Evolutionary conservation across 1,140 invertebrate species (phyloP).

Genomic region (Vanessa tameamea): DNA sequence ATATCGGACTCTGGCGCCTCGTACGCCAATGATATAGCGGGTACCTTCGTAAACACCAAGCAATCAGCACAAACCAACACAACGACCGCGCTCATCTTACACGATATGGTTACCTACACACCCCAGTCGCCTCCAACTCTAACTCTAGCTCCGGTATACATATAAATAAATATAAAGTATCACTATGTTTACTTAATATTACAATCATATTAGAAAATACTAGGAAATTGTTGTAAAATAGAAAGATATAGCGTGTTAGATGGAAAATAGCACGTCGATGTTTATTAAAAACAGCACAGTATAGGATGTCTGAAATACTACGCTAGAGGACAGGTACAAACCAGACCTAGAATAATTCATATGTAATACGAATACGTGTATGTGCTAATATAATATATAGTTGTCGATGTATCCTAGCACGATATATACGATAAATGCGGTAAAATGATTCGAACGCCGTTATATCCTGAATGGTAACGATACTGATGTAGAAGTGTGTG

Average conservation of each 20-base stretch:
- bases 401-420: conserved; percentile 44
- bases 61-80: conserved; percentile 73
- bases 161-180: conserved; percentile 48
- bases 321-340: conserved; percentile 62
- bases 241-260: conserved; percentile 66
- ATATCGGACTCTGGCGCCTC: conserved; percentile 98
- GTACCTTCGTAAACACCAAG: conserved; percentile 86
- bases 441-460: conserved; percentile 45
- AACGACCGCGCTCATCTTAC: conserved; percentile 45
- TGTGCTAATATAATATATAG: conserved; percentile 48
- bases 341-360: conserved; percentile 58
- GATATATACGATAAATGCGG: conserved; percentile 45
- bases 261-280: conserved; percentile 60
- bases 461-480: conserved; percentile 39
- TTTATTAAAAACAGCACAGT: conserved; percentile 50
- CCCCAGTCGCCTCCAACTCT: conserved; percentile 48
- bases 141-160: conserved; percentile 56
- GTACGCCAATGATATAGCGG: conserved; percentile 98
- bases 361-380: conserved; percentile 44
- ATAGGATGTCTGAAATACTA: conserved; percentile 61
- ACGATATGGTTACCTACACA: conserved; percentile 51
- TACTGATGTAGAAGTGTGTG: conserved; percentile 49
- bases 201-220: conserved; percentile 54
- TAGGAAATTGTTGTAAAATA: conserved; percentile 60
- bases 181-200: conserved; percentile 54